Base-by-base conservation (phyloP, 2,888 invertebrate genomes). In the Scaeva pyrastri region DNA sequence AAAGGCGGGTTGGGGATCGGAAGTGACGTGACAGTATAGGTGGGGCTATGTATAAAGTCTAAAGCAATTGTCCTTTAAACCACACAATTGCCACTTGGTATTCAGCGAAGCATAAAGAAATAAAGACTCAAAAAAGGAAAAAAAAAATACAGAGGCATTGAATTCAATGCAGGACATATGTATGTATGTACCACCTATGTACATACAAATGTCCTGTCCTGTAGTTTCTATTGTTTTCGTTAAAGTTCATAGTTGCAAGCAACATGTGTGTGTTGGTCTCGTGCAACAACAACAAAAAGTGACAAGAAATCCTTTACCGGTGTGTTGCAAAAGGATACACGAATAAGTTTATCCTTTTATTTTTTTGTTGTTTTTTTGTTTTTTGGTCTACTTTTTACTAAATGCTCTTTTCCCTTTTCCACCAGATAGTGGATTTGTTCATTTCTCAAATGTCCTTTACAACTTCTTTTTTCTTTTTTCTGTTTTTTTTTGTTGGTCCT, bases 211-310 rank as follows among this genome's bases (percentile, higher is more conserved):
- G n/a, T n/a, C n/a, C n/a, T 74, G 79, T 80, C 77, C 66, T 68
- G 52, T 19, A 43, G 31, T 56, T 78, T 21, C 81, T 76, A 56
- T 80, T 85, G 85, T 85, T 62, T 73, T 73, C 56, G 66, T 85
- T 85, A 62, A 76, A 77, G 74, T 64, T 77, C 73, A 64, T 68
- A 86, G 58, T 71, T 70, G 56, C 56, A 86, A 70, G 85, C 81
- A 86, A 81, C 85, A 86, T 74, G 85, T 81, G 71, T 56, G 56
- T 31, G 8, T 31, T 31, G 0, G 31, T 31, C 5, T 31, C 6
- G 31, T 31, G 8, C 1, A 26, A 26, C 26, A 26, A 60, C 7
- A 68, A 21, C 23, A 43, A 41, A 19, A 56, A 56, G 39, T 19
- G 16, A 19, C 14, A 11, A 50, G 21, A 64, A 48, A 50, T 26